Percentiles rank a stretch among this genome's conserved stretches.
phyloP scores from a whole-genome alignment of 2,113 vertebrate species.

The Poecile atricapillus region DNA sequence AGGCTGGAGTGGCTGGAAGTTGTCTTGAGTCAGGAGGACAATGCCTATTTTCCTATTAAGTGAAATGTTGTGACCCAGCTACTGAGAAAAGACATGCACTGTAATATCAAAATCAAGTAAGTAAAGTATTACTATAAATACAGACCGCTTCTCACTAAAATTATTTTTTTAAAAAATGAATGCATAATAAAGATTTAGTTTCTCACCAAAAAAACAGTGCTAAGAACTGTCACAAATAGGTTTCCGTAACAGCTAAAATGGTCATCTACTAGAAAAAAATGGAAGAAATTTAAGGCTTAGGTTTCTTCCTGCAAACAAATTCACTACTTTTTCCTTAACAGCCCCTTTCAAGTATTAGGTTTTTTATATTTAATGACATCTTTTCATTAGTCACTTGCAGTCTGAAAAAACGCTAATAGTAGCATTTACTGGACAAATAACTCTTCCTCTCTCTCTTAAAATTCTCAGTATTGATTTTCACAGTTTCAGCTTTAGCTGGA shows the following conservation, averaged over 20 bases:
- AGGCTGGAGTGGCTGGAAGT: background rate
- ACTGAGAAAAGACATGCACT: background rate
- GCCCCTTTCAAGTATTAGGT: background rate
- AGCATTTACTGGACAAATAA: background rate
- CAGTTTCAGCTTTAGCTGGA: background rate
- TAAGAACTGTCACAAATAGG: background rate
- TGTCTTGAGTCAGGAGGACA: background rate
- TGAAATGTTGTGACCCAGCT: background rate
- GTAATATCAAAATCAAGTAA: background rate
- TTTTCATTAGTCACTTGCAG: background rate
- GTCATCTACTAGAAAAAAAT: background rate
- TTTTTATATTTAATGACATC: background rate
- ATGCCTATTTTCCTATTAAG: background rate
- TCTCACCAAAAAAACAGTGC: background rate
- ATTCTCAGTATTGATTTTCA: background rate
- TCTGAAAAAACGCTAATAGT: background rate
- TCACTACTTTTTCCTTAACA: background rate
- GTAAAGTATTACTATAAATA: background rate
- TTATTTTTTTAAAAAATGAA: background rate
- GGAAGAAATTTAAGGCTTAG: background rate
- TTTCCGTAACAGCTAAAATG: background rate
- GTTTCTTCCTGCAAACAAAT: constrained; percentile 1
- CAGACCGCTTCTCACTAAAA: background rate
- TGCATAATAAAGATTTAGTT: background rate
- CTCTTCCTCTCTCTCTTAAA: background rate